phyloP scores from a whole-genome alignment of 53 echinoderm and acorn worm species.

The Paracentrotus lividus region DNA sequence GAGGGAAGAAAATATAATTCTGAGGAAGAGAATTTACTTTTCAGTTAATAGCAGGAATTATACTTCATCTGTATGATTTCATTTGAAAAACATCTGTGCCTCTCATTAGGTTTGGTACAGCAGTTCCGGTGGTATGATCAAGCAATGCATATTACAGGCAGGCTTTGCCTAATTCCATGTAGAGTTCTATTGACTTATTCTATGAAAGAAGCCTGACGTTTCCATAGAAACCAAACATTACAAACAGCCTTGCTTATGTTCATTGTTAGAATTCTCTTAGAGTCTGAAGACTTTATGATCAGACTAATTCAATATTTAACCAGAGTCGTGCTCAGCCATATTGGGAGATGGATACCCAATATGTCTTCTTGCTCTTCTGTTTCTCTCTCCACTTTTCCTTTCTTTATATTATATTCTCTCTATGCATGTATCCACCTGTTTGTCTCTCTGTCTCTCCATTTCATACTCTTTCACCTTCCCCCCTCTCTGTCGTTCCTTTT shows the following conservation, averaged over 20 bases:
- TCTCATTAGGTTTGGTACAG: too few relatives aligned
- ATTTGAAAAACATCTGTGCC: too few relatives aligned
- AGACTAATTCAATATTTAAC: not conserved
- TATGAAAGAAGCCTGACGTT: not conserved
- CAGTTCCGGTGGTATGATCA: too few relatives aligned
- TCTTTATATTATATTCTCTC: not conserved
- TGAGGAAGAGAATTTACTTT: too few relatives aligned
- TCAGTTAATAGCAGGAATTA: too few relatives aligned
- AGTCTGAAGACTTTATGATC: not conserved
- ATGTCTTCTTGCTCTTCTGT: not conserved
- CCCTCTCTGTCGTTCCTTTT: too few relatives aligned
- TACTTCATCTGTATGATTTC: too few relatives aligned
- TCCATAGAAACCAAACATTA: not conserved
- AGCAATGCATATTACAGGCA: too few relatives aligned
- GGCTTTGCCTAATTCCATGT: not conserved
- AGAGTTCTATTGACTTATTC: not conserved
- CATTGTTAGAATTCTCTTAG: not conserved
- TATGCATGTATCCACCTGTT: not conserved
- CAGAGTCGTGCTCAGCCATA: not conserved
- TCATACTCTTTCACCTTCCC: not conserved
- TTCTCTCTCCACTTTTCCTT: not conserved
- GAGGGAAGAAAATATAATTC: too few relatives aligned
- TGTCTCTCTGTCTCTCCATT: not conserved
- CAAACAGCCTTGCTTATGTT: not conserved
- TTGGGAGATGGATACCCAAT: not conserved